Percentiles rank a stretch among this genome's conserved stretches.
Evolutionary conservation across 2,888 invertebrate species (phyloP).

Genomic region (Caenorhabditis auriculariae): DNA sequence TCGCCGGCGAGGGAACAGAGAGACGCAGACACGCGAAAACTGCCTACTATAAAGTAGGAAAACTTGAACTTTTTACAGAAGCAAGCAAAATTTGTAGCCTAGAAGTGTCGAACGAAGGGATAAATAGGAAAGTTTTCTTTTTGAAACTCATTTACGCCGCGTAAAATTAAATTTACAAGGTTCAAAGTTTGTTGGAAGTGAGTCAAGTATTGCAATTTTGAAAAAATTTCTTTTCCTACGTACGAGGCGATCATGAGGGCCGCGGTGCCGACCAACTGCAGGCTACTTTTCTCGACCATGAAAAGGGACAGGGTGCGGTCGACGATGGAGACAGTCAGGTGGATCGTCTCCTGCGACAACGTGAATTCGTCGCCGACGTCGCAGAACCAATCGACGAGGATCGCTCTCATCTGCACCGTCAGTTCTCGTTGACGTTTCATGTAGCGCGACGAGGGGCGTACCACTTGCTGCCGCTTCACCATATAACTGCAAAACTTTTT

Average conservation of each 20-base stretch:
- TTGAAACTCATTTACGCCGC: too few species aligned
- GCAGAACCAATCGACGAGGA: constrained; percentile 94
- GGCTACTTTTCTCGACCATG: constrained; percentile 86
- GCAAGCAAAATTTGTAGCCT: too few species aligned
- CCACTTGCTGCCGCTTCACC: constrained; percentile 25
- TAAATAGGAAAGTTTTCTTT: too few species aligned
- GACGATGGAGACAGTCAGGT: constrained; percentile 87
- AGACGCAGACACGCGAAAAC: too few species aligned
- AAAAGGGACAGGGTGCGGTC: constrained; percentile 92
- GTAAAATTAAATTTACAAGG: too few species aligned
- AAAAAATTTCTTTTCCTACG: constrained; percentile 66
- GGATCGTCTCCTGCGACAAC: constrained; percentile 86
- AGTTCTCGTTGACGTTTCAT: constrained; percentile 93
- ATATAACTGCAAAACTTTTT: constrained; percentile 36
- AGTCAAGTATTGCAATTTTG: too few species aligned
- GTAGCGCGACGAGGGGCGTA: constrained; percentile 77
- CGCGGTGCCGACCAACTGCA: constrained; percentile 93
- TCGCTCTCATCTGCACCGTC: constrained; percentile 85
- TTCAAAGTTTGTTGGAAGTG: too few species aligned
- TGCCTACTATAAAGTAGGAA: too few species aligned
- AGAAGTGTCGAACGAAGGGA: too few species aligned
- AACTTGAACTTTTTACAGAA: too few species aligned
- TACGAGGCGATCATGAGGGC: constrained; percentile 86
- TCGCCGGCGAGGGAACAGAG: too few species aligned
- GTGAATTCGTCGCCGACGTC: constrained; percentile 94